Base-by-base conservation (phyloP, 2,797 vertebrate genomes). In the Dryobates pubescens region DNA sequence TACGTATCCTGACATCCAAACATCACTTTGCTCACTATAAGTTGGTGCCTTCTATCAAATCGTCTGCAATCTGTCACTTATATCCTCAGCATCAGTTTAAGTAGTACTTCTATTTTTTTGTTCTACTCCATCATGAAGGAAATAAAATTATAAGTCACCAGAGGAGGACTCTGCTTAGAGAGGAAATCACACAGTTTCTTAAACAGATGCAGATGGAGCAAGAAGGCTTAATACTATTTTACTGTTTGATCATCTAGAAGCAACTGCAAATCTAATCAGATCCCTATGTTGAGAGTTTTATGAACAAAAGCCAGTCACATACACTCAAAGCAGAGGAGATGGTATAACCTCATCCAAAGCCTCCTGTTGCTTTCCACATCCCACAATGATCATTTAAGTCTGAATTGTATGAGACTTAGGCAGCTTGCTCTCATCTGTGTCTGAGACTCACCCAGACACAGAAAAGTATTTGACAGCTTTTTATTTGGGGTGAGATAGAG, bases 221-320 rank as follows among this genome's bases (percentile, higher is more conserved):
- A 82, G 75, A 91, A 84, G 58, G 32, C 29, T 92, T 86, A 88
- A 69, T 88, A 32, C 83, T 71, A 38, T 86, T 90, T 65, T 71
- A 72, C 75, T 85, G 75, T 94, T 96, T 95, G 90, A 96, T 96
- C 93, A 77, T 93, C 69, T 65, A 92, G 93, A 84, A 94, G 65
- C 61, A 93, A 96, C 93, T 95, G 95, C 74, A 92, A 92, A 95
- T 92, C 86, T 96, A 96, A 93, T 96, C 90, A 93, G 81, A 96
- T 77, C 91, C 91, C 81, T 53, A 36, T 93, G 94, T 59, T 71
- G 58, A 86, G 81, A 93, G 94, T 47, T 72, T 92, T 38, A 74
- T 0, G 38, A 93, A 93, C 86, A 82, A 93, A 96, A 95, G 34
- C 29, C 94, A 96, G 96, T 62, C 90, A 57, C 38, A 92, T 38